phyloP scores from a whole-genome alignment of 2,113 vertebrate species.

The Colius striatus region DNA sequence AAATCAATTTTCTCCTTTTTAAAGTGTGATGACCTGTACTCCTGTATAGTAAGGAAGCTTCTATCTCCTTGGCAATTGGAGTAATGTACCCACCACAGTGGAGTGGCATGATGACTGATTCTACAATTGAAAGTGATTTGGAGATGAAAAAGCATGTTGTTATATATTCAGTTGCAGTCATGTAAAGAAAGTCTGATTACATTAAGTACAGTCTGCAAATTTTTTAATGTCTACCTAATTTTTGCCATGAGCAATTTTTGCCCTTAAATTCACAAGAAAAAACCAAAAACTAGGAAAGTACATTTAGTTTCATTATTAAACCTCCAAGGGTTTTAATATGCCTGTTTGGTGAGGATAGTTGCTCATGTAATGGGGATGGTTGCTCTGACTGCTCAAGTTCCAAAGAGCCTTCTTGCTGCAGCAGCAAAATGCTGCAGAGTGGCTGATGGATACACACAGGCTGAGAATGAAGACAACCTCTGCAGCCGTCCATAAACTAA shows the following conservation, averaged over 20 bases:
- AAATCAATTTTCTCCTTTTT: neutral
- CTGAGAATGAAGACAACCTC: constrained; percentile 35
- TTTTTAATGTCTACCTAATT: neutral
- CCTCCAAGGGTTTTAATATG: neutral
- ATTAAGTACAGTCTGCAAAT: neutral
- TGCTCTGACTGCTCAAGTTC: neutral
- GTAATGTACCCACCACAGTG: neutral
- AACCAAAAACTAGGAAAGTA: neutral
- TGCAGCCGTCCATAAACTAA: constrained; percentile 71
- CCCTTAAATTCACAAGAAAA: neutral
- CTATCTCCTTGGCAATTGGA: neutral
- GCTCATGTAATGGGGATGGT: constrained; percentile 21
- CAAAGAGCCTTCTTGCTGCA: constrained; percentile 1
- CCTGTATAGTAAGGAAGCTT: neutral
- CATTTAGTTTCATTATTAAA: constrained; percentile 25
- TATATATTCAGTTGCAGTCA: neutral
- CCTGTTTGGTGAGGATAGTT: neutral
- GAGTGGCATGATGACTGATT: neutral
- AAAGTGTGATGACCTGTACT: neutral
- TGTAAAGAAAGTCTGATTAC: neutral
- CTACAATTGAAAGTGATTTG: neutral
- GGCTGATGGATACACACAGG: constrained; percentile 52
- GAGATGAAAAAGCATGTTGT: neutral
- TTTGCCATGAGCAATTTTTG: neutral
- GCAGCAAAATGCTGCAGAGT: neutral